Evolutionary conservation across 2,888 invertebrate species (phyloP).

Genomic region (Cephalotes varians): DNA sequence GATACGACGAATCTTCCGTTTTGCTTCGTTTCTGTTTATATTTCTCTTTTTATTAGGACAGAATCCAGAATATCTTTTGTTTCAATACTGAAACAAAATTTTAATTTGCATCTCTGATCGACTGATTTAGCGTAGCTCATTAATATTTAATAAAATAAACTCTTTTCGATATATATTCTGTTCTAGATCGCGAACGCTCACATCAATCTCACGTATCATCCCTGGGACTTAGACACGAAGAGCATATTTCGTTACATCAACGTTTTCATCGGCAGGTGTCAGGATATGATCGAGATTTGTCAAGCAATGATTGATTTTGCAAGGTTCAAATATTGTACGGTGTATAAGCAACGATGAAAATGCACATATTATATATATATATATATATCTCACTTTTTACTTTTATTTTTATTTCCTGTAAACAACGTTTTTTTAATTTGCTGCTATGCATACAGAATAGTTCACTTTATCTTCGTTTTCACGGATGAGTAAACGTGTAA

Average conservation of each 20-base stretch:
- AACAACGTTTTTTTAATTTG: background rate
- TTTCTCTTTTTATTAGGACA: background rate
- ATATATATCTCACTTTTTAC: background rate
- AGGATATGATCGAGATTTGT: slow-evolving; percentile 95
- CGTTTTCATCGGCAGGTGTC: slow-evolving; percentile 94
- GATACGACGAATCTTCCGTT: background rate
- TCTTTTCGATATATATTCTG: background rate
- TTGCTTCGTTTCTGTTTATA: background rate
- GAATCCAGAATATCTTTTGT: background rate
- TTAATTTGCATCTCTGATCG: background rate
- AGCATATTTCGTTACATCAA: slow-evolving; percentile 95
- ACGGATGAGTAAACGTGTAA: background rate
- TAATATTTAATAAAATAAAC: background rate
- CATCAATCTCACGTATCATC: slow-evolving; percentile 86
- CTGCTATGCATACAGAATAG: background rate
- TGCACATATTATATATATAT: background rate
- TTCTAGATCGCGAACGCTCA: slow-evolving; percentile 88
- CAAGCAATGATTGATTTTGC: slow-evolving; percentile 96
- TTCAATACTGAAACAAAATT: background rate
- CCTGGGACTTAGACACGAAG: slow-evolving; percentile 92
- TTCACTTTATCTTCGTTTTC: background rate
- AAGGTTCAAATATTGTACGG: slow-evolving; percentile 85
- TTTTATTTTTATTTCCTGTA: background rate
- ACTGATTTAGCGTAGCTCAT: background rate
- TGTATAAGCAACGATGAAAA: background rate